These are phyloP conservation scores for Hypotaenidia okinawae DNA, from an alignment of 2,797 vertebrate species.

Conservation along the genomic window DNA sequence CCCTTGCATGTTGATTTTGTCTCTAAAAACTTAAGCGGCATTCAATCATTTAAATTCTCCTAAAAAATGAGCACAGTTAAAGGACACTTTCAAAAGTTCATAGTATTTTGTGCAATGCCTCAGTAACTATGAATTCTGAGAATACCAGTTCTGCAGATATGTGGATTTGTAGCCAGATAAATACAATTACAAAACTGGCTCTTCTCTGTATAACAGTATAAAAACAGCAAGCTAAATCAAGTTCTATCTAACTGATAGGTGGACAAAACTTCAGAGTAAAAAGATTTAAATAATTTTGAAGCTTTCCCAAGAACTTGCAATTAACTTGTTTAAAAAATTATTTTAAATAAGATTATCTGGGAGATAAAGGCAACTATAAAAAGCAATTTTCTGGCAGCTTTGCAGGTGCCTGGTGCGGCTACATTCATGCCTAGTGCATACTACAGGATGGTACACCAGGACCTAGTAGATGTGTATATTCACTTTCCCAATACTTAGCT, in stretches of 20 bases:
- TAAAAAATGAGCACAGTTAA: not conserved
- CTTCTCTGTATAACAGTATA: not conserved
- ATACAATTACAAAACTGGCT: not conserved
- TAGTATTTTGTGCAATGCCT: not conserved
- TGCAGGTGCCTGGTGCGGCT: accelerated
- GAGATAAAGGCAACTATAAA: not conserved
- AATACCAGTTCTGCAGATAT: not conserved
- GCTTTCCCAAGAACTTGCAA: not conserved
- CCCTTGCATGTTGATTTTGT: not conserved
- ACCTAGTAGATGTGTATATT: not conserved
- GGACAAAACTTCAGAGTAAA: not conserved
- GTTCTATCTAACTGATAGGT: not conserved
- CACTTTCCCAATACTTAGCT: accelerated
- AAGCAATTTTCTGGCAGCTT: not conserved
- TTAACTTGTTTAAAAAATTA: not conserved
- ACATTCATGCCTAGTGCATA: not conserved
- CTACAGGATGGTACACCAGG: not conserved
- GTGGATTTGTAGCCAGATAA: not conserved
- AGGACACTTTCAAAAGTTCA: not conserved
- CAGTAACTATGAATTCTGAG: not conserved
- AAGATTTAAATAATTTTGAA: not conserved
- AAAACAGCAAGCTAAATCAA: not conserved
- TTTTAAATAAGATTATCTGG: not conserved
- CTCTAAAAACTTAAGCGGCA: not conserved
- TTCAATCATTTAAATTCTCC: not conserved